Conservation (phyloP, 2,888 invertebrate genomes). For the Fabriciana adippe region DNA sequence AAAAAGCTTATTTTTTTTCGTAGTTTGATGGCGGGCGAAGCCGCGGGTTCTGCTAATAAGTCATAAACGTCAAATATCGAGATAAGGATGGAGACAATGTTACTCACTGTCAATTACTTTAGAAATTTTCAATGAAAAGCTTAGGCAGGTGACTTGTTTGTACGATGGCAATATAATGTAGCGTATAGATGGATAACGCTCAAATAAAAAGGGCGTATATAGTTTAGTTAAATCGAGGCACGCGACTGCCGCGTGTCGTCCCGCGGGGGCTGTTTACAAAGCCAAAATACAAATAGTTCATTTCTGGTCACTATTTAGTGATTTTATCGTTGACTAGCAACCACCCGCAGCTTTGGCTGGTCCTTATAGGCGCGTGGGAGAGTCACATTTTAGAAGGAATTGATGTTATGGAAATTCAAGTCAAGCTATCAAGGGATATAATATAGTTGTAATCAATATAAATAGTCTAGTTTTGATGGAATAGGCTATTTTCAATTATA, state of each 20-base stretch:
- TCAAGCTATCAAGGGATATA: too few species aligned
- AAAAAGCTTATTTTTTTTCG: too few species aligned
- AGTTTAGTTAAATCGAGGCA: slow-evolving; percentile 49
- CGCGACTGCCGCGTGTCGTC: slow-evolving; percentile 45
- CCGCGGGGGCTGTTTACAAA: slow-evolving; percentile 39
- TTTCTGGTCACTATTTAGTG: slow-evolving; percentile 42
- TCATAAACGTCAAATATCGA: not conserved
- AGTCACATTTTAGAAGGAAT: too few species aligned
- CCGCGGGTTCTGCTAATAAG: too few species aligned
- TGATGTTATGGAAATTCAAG: too few species aligned
- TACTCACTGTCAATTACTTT: not conserved
- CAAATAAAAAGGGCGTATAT: slow-evolving; percentile 40
- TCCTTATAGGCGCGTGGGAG: not conserved
- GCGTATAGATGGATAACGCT: slow-evolving; percentile 33
- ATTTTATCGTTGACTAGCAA: slow-evolving; percentile 30
- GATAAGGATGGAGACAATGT: not conserved
- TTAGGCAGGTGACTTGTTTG: slow-evolving; percentile 35
- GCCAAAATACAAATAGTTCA: slow-evolving; percentile 39
- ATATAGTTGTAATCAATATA: too few species aligned
- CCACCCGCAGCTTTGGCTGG: slow-evolving; percentile 17
- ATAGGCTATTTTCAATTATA: too few species aligned
- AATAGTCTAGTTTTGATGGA: too few species aligned
- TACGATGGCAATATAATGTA: slow-evolving; percentile 32
- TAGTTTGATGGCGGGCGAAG: too few species aligned
- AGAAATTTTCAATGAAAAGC: slow-evolving; percentile 1